Conservation (phyloP, 2,888 invertebrate genomes). For the Micoletzkya japonica region DNA sequence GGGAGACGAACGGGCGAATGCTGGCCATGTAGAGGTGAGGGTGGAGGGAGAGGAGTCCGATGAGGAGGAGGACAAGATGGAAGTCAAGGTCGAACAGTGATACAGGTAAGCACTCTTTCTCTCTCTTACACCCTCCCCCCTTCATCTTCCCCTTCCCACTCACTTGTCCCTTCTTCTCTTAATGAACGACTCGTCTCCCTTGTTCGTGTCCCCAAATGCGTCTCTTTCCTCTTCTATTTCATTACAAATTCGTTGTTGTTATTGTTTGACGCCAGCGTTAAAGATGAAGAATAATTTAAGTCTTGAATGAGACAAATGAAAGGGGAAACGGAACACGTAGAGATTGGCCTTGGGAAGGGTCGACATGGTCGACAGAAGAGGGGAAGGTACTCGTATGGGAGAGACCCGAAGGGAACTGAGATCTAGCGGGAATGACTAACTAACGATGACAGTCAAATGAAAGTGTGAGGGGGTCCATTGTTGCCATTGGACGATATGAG, state of each 20-base stretch:
- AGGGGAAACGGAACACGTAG: neutral
- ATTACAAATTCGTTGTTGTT: neutral
- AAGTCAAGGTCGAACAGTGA: slow-evolving; percentile 33
- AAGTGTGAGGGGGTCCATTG: slow-evolving; percentile 42
- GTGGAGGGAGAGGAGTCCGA: slow-evolving; percentile 30
- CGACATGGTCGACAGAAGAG: slow-evolving; percentile 1
- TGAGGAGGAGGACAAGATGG: slow-evolving; percentile 25
- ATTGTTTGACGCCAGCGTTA: neutral
- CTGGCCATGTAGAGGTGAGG: slow-evolving; percentile 21
- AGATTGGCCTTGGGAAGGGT: too few species aligned
- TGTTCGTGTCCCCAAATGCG: neutral
- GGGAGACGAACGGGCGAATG: slow-evolving; percentile 19
- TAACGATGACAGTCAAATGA: slow-evolving; percentile 34
- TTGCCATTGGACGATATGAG: slow-evolving; percentile 24
- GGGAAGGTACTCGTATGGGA: slow-evolving; percentile 1
- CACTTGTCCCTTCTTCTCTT: neutral
- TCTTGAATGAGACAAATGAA: slow-evolving; percentile 1
- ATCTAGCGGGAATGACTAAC: neutral
- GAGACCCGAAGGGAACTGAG: slow-evolving; percentile 4
- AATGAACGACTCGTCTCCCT: neutral
- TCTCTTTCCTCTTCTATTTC: neutral
- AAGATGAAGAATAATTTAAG: too few species aligned
- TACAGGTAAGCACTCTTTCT: slow-evolving; percentile 28
- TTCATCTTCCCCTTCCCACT: neutral
- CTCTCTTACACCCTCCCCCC: neutral